Conservation (phyloP, 2,113 vertebrate species). For the Xenopus borealis region DNA sequence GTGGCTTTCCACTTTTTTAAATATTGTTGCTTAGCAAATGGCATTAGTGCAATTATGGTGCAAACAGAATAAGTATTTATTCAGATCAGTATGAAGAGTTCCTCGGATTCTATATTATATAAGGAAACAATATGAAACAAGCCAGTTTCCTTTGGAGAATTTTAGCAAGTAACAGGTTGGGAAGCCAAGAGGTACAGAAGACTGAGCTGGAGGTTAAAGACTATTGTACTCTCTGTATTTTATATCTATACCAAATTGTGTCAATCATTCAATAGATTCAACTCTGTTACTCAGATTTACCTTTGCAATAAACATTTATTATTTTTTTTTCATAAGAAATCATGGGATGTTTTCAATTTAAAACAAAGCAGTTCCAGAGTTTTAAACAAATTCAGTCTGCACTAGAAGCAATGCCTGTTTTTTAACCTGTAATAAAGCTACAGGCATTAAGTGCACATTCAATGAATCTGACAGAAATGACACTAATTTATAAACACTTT, state of each 20-base stretch:
- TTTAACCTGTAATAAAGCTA: slow-evolving; percentile 22
- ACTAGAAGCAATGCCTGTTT: slow-evolving; percentile 7
- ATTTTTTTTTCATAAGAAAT: not conserved
- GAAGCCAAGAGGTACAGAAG: not conserved
- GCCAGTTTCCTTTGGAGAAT: too few relatives aligned
- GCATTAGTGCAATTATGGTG: too few relatives aligned
- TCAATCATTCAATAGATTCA: not conserved
- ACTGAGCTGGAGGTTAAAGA: slow-evolving; percentile 17
- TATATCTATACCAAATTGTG: too few relatives aligned
- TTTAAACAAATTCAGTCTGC: not conserved
- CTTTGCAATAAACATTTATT: slow-evolving; percentile 16
- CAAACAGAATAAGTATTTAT: too few relatives aligned
- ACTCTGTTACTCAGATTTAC: slow-evolving; percentile 32
- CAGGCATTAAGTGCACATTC: slow-evolving; percentile 17
- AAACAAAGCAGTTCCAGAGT: not conserved
- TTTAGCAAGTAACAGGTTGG: not conserved
- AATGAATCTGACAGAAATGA: slow-evolving; percentile 28
- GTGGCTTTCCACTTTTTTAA: too few relatives aligned
- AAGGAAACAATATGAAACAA: not conserved
- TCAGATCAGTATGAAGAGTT: slow-evolving; percentile 7
- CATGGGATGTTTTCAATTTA: not conserved
- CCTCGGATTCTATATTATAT: slow-evolving; percentile 10
- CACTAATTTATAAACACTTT: slow-evolving; percentile 40
- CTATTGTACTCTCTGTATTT: too few relatives aligned
- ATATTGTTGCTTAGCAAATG: too few relatives aligned